Base-by-base conservation (phyloP, 2,797 vertebrate genomes). In the Holocentrus rufus region DNA sequence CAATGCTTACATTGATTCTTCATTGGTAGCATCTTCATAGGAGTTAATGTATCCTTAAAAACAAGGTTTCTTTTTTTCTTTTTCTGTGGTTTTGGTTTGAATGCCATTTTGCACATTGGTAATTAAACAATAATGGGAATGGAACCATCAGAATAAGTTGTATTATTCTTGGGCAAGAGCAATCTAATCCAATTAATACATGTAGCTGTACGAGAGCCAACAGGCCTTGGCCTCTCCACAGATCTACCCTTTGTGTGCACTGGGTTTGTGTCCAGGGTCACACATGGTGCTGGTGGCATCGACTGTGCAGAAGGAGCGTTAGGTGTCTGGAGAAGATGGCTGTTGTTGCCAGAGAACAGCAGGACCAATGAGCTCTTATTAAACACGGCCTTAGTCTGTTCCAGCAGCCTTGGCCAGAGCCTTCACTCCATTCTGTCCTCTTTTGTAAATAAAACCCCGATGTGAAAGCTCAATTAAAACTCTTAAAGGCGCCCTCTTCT, bases 371-470 rank as follows among this genome's bases (percentile, higher is more conserved):
- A 65, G 66, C 77, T 84, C 69, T 59, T 63, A 57, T 72, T 22
- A 77, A 70, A 84, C 42, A 39, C 39, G 49, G 20, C 64, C 49
- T 54, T n/a, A 34, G 60, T 22, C 61, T 47, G 27, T 47, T 67
- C 73, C 75, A 83, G 68, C n/a, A 67, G 20, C 55, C 44, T 73
- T 77, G 76, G 76, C 68, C 56, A 22, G 42, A 67, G 57, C 23
- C 23, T 47, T 74, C 25, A 67, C 57, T 55, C 36, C 58, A n/a
- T 22, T 55, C n/a, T 22, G 57, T 42, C 23, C 34, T 22, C 44
- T 67, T 23, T 7, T 59, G 30, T 25, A 44, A 55, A 27, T n/a
- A 63, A 31, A n/a, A 17, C 50, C 68, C 22, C 30, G 20, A 62
- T 49, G 30, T 20, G 20, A 49, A 23, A 60, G 27, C 58, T 66